phyloP scores from a whole-genome alignment of 2,888 invertebrate genomes.

The Flabesymbios commensalis region DNA sequence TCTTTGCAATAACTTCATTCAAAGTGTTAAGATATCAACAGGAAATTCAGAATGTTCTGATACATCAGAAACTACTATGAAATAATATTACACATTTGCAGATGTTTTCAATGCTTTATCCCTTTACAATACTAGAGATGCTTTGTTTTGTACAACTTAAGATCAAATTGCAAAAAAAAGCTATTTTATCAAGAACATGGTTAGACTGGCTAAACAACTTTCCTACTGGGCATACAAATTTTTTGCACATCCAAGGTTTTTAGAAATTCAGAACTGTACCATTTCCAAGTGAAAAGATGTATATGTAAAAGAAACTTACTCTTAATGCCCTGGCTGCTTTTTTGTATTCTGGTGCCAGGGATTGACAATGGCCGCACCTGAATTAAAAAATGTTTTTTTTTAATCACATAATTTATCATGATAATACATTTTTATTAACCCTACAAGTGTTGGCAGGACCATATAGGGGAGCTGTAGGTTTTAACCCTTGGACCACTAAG shows the following conservation, averaged over 20 bases:
- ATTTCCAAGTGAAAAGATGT: not conserved
- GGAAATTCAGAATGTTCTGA: not conserved
- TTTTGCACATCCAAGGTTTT: not conserved
- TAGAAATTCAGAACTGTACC: not conserved
- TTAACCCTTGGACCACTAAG: no score
- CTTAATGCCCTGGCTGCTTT: constrained; percentile 91
- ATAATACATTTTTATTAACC: no score
- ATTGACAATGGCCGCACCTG: constrained; percentile 73
- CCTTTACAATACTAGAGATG: no score
- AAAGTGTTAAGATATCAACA: not conserved
- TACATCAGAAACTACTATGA: not conserved
- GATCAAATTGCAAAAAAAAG: no score
- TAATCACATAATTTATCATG: no score
- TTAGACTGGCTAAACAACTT: no score
- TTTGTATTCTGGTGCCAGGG: constrained; percentile 87
- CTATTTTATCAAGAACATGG: no score
- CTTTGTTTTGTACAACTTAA: no score
- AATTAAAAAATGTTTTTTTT: constrained; percentile 22
- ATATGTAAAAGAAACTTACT: constrained; percentile 64
- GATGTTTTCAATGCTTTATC: not conserved
- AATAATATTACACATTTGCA: not conserved
- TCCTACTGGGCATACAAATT: no score
- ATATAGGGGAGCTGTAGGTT: no score
- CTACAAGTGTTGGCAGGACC: no score
- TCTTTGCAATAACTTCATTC: not conserved